phyloP scores from a whole-genome alignment of 2,113 vertebrate genomes.

The Scortum barcoo region DNA sequence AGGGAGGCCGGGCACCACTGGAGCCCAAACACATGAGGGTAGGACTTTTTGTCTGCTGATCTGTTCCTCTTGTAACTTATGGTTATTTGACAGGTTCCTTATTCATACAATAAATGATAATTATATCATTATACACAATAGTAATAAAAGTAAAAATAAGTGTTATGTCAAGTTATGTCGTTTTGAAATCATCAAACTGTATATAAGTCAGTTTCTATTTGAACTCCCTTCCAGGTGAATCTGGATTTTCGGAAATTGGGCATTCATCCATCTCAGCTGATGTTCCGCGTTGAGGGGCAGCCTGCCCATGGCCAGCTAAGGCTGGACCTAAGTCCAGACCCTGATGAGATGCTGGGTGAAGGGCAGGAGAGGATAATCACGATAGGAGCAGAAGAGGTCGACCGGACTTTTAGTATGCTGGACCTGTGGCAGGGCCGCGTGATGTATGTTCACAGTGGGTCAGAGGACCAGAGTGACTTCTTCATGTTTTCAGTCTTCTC shows the following conservation, averaged over 20 bases:
- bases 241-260: constrained; percentile 85
- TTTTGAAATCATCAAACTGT: background rate
- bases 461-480: constrained; percentile 85
- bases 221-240: constrained; percentile 72
- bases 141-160: background rate
- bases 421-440: constrained; percentile 87
- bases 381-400: constrained; percentile 48
- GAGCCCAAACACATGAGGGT: constrained; percentile 88
- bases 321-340: constrained; percentile 73
- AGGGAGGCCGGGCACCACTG: constrained; percentile 86
- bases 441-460: constrained; percentile 89
- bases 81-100: background rate
- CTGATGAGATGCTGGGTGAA: background rate
- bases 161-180: too few species aligned
- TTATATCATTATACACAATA: too few species aligned
- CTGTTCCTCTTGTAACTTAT: background rate
- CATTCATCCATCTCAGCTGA: constrained; percentile 86
- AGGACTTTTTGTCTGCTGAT: background rate
- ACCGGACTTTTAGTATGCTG: constrained; percentile 86
- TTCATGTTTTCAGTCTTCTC: constrained; percentile 89
- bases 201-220: constrained; percentile 6
- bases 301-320: constrained; percentile 86
- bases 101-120: too few species aligned
- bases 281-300: constrained; percentile 85
- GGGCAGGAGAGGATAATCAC: constrained; percentile 27